Conservation (phyloP, 2,888 invertebrate species). For the Drosophila stalkeri region DNA sequence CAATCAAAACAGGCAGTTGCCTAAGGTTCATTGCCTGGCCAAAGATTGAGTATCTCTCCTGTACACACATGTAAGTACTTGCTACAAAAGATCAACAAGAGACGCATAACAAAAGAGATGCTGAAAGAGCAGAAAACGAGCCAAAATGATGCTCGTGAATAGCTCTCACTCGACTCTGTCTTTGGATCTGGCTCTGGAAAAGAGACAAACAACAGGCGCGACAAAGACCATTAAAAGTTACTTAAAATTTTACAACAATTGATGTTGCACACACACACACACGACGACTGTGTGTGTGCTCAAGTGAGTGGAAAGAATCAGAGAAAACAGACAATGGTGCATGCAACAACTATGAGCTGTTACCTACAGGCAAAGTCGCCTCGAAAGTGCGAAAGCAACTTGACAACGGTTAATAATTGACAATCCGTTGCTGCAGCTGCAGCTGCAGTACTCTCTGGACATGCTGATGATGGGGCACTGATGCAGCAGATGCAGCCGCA, state of each 20-base stretch:
- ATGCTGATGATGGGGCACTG: slow-evolving; percentile 38
- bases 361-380: slow-evolving; percentile 43
- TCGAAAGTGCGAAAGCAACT: slow-evolving; percentile 73
- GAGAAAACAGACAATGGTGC: slow-evolving; percentile 59
- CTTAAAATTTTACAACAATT: slow-evolving; percentile 71
- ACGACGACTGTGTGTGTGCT: slow-evolving; percentile 31
- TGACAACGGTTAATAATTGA: slow-evolving; percentile 75
- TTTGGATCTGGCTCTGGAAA: slow-evolving; percentile 9
- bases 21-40: slow-evolving; percentile 48
- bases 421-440: slow-evolving; percentile 65
- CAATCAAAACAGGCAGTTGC: slow-evolving; percentile 29
- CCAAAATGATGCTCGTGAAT: slow-evolving; percentile 43
- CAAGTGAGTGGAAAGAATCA: slow-evolving; percentile 79
- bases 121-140: slow-evolving; percentile 26
- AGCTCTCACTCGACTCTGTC: slow-evolving; percentile 15
- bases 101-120: slow-evolving; percentile 27
- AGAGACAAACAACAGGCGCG: slow-evolving; percentile 39
- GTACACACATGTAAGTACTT: slow-evolving; percentile 32
- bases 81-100: slow-evolving; percentile 40
- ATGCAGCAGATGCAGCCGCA: slow-evolving; percentile 30
- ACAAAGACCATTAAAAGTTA: slow-evolving; percentile 71
- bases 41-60: slow-evolving; percentile 51
- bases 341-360: slow-evolving; percentile 37
- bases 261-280: slow-evolving; percentile 14
- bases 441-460: slow-evolving; percentile 28